Conservation (phyloP, 2,113 vertebrate genomes). For the Halcyon senegalensis region DNA sequence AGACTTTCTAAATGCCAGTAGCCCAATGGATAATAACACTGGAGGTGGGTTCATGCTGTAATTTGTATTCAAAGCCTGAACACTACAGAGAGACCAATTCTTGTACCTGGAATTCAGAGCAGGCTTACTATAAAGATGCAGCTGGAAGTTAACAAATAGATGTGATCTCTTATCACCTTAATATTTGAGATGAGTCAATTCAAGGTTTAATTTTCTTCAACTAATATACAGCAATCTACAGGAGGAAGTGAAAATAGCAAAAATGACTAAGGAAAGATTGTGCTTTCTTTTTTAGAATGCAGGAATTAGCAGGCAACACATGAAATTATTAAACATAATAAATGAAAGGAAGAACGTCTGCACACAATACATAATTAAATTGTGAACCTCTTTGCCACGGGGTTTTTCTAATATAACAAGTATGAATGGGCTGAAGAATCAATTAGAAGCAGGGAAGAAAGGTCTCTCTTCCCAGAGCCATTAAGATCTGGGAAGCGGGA, state of each 20-base stretch:
- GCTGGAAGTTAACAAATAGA: background rate
- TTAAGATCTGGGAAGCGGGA: background rate
- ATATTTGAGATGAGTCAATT: background rate
- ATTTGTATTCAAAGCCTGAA: constrained; percentile 36
- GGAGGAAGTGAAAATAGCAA: background rate
- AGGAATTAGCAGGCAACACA: background rate
- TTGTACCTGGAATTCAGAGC: constrained; percentile 2
- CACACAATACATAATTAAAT: background rate
- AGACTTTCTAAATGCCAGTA: constrained; percentile 13
- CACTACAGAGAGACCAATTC: background rate
- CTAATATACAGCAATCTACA: background rate
- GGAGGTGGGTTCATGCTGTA: background rate
- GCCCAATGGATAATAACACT: background rate
- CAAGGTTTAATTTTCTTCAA: constrained; percentile 1
- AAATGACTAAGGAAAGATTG: background rate
- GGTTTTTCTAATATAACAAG: background rate
- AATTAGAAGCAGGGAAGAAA: background rate
- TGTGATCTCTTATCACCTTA: background rate
- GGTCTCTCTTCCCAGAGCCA: background rate
- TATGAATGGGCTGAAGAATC: constrained; percentile 4
- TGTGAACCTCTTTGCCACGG: background rate
- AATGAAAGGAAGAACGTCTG: background rate
- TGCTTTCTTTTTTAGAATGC: background rate
- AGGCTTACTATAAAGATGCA: background rate
- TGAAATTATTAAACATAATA: background rate